Conservation (phyloP, 2,797 vertebrate genomes). For the Chiropotes sagulatus region DNA sequence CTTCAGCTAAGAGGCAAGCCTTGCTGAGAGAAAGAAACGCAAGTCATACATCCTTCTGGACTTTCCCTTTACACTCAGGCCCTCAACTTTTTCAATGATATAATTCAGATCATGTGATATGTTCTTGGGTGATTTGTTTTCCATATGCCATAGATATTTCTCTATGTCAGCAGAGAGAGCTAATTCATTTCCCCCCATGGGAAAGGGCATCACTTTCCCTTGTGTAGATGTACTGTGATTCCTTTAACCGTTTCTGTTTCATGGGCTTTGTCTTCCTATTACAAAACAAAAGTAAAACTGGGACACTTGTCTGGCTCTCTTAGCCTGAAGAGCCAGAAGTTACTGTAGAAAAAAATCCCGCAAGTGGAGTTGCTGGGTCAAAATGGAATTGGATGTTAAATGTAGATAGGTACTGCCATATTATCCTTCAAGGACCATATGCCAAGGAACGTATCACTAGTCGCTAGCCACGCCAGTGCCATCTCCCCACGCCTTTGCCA, state of each 20-base stretch:
- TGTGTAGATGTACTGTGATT: background rate
- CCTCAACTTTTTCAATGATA: background rate
- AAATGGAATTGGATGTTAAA: background rate
- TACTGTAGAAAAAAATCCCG: background rate
- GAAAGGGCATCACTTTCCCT: background rate
- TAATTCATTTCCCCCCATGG: too few relatives aligned
- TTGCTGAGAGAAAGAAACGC: background rate
- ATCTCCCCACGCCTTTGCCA: background rate
- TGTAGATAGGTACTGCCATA: background rate
- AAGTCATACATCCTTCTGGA: background rate
- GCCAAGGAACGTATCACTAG: background rate
- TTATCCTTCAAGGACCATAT: background rate
- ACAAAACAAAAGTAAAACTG: background rate
- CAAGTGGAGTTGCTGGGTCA: background rate
- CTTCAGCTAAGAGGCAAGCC: background rate
- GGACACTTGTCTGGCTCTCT: background rate
- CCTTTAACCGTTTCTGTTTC: background rate
- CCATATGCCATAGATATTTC: background rate
- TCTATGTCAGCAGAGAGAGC: background rate
- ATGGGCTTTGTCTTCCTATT: background rate
- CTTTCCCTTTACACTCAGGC: background rate
- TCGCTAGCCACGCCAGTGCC: background rate
- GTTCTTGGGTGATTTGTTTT: background rate
- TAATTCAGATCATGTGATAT: background rate
- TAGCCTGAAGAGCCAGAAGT: background rate